These are phyloP conservation scores for Tychaedon coryphoeus DNA, from an alignment of 2,113 vertebrate species.

Conservation along the genomic window DNA sequence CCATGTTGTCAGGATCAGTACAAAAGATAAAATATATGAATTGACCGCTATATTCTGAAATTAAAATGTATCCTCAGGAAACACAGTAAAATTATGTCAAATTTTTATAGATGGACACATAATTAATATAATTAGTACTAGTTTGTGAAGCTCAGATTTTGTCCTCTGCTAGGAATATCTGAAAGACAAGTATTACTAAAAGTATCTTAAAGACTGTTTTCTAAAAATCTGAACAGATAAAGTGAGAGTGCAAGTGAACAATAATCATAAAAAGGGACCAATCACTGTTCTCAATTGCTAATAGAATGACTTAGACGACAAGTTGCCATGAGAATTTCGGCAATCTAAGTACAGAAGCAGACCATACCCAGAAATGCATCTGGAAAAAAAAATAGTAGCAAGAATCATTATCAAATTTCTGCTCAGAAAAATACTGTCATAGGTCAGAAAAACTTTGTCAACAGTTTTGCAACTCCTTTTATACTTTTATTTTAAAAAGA, in stretches of 20 bases:
- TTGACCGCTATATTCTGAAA: neutral
- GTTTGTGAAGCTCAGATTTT: neutral
- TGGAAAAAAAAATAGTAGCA: fast-evolving
- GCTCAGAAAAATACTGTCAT: neutral
- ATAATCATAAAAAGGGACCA: neutral
- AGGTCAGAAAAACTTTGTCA: neutral
- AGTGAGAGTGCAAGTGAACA: neutral
- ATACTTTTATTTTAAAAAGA: neutral
- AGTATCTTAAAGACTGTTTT: neutral
- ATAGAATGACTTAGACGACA: neutral
- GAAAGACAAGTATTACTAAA: neutral
- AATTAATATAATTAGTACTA: neutral
- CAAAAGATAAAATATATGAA: neutral
- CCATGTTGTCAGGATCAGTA: neutral
- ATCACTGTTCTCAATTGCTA: neutral
- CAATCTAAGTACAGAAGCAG: neutral
- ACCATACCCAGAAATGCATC: neutral
- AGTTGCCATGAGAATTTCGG: neutral
- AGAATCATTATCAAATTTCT: neutral
- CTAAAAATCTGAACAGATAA: neutral
- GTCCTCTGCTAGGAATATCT: neutral
- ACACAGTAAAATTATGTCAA: neutral
- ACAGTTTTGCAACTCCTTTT: neutral
- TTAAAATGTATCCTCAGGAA: neutral
- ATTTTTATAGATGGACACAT: neutral